phyloP scores from a whole-genome alignment of 2,888 invertebrate genomes.

The Parnassius glacialis region DNA sequence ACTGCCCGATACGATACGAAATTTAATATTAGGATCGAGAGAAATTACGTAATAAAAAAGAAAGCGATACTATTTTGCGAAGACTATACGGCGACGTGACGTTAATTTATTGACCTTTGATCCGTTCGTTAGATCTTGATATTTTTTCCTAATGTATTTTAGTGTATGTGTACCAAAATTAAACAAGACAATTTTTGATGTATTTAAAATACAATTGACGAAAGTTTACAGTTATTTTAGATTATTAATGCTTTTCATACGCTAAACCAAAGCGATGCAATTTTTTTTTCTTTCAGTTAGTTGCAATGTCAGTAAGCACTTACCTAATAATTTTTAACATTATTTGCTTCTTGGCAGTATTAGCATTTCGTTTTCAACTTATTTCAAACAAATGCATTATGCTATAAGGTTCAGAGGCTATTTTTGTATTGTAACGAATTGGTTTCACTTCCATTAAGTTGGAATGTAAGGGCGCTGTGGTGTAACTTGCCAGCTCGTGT shows the following conservation, averaged over 20 bases:
- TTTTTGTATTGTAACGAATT: conserved; percentile 37
- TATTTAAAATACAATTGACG: not conserved
- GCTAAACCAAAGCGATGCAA: not conserved
- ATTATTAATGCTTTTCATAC: conserved; percentile 30
- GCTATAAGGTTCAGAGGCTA: not conserved
- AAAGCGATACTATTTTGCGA: conserved; percentile 26
- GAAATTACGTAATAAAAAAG: not conserved
- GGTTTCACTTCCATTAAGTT: conserved; percentile 45
- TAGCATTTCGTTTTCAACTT: not conserved
- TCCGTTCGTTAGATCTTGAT: conserved; percentile 57
- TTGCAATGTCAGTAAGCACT: not conserved
- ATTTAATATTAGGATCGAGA: not conserved
- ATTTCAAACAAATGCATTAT: not conserved
- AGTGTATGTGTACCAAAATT: conserved; percentile 64
- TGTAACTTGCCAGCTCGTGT: conserved; percentile 35
- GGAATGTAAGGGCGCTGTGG: conserved; percentile 48
- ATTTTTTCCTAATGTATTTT: conserved; percentile 64
- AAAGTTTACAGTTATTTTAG: conserved; percentile 5
- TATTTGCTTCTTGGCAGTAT: not conserved
- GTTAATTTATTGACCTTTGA: conserved; percentile 52
- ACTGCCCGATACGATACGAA: conserved; percentile 18
- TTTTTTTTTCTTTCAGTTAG: not conserved
- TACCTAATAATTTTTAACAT: not conserved
- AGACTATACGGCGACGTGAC: conserved; percentile 40
- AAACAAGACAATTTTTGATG: conserved; percentile 31